Evolutionary conservation across 1,140 invertebrate species (phyloP).

Genomic region (Pachypeltis micranthus): DNA sequence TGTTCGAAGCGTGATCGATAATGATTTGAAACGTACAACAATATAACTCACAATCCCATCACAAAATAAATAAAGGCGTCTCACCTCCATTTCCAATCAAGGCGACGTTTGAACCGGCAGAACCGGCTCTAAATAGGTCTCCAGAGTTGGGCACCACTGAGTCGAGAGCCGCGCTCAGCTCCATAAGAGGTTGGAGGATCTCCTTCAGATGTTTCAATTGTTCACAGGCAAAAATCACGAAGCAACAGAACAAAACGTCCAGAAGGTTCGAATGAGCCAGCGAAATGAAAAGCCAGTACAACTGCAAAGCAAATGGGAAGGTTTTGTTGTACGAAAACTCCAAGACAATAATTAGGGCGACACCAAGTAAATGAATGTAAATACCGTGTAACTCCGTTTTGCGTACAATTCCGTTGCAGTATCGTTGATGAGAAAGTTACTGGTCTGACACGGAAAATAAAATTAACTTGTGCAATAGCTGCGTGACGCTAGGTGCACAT

Average conservation of each 20-base stretch:
- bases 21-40: no score
- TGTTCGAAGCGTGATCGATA: no score
- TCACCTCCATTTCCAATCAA: constrained; percentile 38
- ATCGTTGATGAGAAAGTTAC: no score
- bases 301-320: constrained; percentile 36
- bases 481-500: no score
- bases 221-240: constrained; percentile 70
- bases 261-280: constrained; percentile 56
- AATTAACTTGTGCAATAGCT: no score
- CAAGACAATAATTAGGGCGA: no score
- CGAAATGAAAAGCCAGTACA: constrained; percentile 61
- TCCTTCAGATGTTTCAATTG: constrained; percentile 70
- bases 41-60: background rate
- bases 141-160: constrained; percentile 65
- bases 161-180: constrained; percentile 64
- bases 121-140: constrained; percentile 54
- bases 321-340: no score
- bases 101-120: constrained; percentile 42
- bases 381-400: no score
- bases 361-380: no score
- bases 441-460: no score
- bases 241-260: constrained; percentile 68
- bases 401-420: no score
- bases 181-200: constrained; percentile 73
- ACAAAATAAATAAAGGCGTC: background rate